Conservation (phyloP, 1,140 invertebrate species). For the Eueides isabella region DNA sequence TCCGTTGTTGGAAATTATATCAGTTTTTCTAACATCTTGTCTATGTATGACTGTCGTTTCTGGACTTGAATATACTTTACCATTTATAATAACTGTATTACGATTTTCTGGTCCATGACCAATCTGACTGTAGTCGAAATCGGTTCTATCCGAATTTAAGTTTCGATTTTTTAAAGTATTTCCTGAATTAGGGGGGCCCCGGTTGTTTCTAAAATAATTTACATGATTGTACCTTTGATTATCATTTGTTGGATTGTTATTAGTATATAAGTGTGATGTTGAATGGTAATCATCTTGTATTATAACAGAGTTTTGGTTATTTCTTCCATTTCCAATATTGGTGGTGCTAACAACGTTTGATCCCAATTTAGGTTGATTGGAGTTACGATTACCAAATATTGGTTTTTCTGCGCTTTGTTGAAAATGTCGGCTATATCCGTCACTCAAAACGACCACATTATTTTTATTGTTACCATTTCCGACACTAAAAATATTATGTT, state of each 20-base stretch:
- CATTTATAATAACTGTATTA: slow-evolving; percentile 19
- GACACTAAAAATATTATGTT: slow-evolving; percentile 3
- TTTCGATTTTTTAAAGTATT: neutral
- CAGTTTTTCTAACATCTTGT: neutral
- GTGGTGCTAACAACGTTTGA: neutral
- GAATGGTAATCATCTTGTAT: too few relatives aligned
- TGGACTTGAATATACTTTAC: neutral
- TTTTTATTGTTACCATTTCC: slow-evolving; percentile 26
- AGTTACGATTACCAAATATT: neutral
- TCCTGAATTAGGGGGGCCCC: neutral
- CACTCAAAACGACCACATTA: slow-evolving; percentile 24
- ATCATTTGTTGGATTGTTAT: neutral
- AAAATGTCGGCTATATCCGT: neutral
- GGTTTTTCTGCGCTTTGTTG: neutral
- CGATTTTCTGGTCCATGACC: slow-evolving; percentile 20
- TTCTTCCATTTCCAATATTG: slow-evolving; percentile 23
- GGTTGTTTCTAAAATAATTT: neutral
- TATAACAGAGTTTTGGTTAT: slow-evolving; percentile 4
- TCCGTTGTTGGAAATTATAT: neutral
- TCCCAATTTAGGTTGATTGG: neutral
- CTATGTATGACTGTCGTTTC: neutral
- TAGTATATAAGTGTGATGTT: neutral
- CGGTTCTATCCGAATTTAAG: neutral
- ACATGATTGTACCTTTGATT: neutral
- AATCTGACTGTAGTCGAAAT: neutral